Conservation (phyloP, 1,140 invertebrate species). For the Nephila pilipes region DNA sequence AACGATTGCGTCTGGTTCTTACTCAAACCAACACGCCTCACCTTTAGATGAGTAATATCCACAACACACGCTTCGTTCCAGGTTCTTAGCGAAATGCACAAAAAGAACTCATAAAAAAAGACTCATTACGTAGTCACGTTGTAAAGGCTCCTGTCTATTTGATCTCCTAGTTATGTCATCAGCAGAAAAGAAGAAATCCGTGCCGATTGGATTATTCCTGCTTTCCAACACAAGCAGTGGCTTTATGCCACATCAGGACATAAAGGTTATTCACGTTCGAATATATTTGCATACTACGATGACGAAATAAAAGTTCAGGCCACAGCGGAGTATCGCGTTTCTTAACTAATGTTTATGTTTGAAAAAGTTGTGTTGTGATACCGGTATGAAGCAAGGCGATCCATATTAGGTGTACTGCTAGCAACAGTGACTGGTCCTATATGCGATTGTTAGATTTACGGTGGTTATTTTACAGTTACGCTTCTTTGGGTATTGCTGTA, state of each 20-base stretch:
- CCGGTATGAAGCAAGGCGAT: not conserved
- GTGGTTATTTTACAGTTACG: constrained; percentile 2
- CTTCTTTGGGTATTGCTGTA: not conserved
- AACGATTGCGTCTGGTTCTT: not conserved
- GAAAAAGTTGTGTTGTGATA: not conserved
- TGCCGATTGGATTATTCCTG: not conserved
- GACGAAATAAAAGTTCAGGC: not conserved
- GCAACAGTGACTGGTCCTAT: not conserved
- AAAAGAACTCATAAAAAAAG: not conserved
- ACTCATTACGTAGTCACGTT: not conserved
- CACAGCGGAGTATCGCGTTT: not conserved
- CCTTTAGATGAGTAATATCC: not conserved
- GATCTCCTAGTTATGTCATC: constrained; percentile 25
- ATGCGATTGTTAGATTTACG: constrained; percentile 1
- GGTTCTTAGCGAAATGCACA: not conserved
- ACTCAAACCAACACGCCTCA: not conserved
- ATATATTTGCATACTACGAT: not conserved
- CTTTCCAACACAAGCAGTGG: not conserved
- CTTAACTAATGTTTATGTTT: not conserved
- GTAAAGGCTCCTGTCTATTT: not conserved
- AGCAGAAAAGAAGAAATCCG: not conserved
- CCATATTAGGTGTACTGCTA: not conserved
- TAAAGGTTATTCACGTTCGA: constrained; percentile 26
- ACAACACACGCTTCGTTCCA: not conserved
- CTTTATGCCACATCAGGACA: not conserved